Conservation (phyloP, 2,888 invertebrate genomes). For the Chaitophorus viminalis region DNA sequence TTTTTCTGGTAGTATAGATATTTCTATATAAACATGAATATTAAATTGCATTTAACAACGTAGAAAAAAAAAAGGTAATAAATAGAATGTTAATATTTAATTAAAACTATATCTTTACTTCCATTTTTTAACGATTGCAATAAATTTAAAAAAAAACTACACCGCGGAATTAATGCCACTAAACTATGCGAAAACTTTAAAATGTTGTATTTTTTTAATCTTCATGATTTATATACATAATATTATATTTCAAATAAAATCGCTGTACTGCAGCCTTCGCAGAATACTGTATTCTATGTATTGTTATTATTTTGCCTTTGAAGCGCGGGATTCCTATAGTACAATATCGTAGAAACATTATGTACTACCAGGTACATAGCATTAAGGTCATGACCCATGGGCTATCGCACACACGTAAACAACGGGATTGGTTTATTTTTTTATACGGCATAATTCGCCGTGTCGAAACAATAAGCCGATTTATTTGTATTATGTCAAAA, state of each 20-base stretch:
- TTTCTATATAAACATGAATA: not conserved
- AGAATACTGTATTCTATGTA: not conserved
- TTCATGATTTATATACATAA: slow-evolving; percentile 36
- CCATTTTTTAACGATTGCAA: slow-evolving; percentile 20
- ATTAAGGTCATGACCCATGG: not conserved
- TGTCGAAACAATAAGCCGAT: slow-evolving; percentile 14
- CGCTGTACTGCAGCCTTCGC: not conserved
- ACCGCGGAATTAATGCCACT: slow-evolving; percentile 33
- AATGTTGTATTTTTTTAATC: slow-evolving; percentile 34
- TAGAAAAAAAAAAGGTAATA: slow-evolving; percentile 33
- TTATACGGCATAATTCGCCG: slow-evolving; percentile 1
- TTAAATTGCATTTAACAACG: slow-evolving; percentile 5
- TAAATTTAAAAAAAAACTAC: slow-evolving; percentile 37
- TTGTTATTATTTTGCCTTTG: not conserved
- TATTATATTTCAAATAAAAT: slow-evolving; percentile 5
- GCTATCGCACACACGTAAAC: slow-evolving; percentile 12
- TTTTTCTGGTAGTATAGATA: not conserved
- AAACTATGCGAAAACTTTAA: slow-evolving; percentile 41
- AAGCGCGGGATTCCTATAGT: not conserved
- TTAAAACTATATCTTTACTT: slow-evolving; percentile 26
- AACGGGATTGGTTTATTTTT: slow-evolving; percentile 3
- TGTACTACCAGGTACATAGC: not conserved
- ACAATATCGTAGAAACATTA: not conserved
- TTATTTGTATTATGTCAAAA: slow-evolving; percentile 12
- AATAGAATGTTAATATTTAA: slow-evolving; percentile 47